Conservation (phyloP, 2,797 vertebrate genomes). For the Hirundo rustica region DNA sequence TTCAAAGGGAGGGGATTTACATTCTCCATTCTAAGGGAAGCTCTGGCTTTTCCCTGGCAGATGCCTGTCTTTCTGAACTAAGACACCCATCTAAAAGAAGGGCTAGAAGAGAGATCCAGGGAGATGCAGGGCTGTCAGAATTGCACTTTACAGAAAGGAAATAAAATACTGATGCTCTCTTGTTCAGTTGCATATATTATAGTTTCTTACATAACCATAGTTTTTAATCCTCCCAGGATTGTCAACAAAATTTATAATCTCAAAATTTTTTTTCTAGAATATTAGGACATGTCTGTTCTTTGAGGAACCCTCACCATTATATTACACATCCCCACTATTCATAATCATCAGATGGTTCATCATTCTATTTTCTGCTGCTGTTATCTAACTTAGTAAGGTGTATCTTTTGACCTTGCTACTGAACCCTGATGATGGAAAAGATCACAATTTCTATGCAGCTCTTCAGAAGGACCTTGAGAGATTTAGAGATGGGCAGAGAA, state of each 20-base stretch:
- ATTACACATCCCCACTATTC: neutral
- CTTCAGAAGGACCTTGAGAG: neutral
- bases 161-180: neutral
- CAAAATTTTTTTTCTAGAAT: neutral
- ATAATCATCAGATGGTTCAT: neutral
- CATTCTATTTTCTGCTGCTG: neutral
- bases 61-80: too few species aligned
- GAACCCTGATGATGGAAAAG: neutral
- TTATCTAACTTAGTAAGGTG: neutral
- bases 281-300: neutral
- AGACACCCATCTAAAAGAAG: neutral
- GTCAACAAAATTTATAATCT: neutral
- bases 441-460: neutral
- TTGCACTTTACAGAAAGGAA: neutral
- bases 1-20: too few species aligned
- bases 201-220: neutral
- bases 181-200: neutral
- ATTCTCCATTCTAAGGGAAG: too few species aligned
- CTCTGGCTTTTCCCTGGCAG: too few species aligned
- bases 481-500: neutral
- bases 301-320: neutral
- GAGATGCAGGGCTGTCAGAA: neutral
- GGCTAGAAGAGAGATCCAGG: neutral
- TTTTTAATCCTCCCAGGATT: neutral
- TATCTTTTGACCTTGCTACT: neutral